Percentiles rank a stretch among this genome's conserved stretches.
These are phyloP conservation scores for Lordiphosa andalusiaca DNA, from an alignment of 2,888 invertebrate species.

Conservation along the genomic window DNA sequence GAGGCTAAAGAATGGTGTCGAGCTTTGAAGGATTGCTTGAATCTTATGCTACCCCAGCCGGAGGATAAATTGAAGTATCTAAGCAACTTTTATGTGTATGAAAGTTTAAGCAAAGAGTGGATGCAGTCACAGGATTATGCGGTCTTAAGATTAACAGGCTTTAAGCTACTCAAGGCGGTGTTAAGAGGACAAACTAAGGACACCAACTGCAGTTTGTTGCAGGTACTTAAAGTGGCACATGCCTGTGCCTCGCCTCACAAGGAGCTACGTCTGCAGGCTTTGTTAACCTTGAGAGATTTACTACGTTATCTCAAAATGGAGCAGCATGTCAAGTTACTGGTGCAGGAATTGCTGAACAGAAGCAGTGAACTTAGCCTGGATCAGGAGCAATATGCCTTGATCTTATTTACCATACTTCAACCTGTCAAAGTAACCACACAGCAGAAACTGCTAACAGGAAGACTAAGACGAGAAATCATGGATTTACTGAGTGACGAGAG, in stretches of 20 bases:
- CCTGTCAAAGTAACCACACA: constrained; percentile 22
- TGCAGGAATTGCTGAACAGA: constrained; percentile 73
- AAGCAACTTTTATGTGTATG: constrained; percentile 82
- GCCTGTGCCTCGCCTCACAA: constrained; percentile 83
- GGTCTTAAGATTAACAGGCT: constrained; percentile 82
- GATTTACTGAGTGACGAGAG: constrained; percentile 45
- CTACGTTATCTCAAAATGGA: constrained; percentile 35
- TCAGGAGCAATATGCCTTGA: constrained; percentile 84
- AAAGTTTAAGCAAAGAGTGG: constrained; percentile 34
- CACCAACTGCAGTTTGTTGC: constrained; percentile 43
- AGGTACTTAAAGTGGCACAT: constrained; percentile 77
- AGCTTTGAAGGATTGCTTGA: constrained; percentile 80
- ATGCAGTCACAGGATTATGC: constrained; percentile 76
- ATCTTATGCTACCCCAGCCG: constrained; percentile 80
- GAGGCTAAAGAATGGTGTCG: constrained; percentile 62
- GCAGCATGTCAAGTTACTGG: constrained; percentile 78
- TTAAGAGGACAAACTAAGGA: constrained; percentile 25
- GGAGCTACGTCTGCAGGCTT: constrained; percentile 82
- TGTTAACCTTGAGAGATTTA: constrained; percentile 81
- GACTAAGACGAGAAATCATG: constrained; percentile 49
- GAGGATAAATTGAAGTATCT: constrained; percentile 82
- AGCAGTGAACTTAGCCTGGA: constrained; percentile 85
- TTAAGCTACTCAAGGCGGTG: constrained; percentile 75
- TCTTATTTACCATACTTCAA: constrained; percentile 83
- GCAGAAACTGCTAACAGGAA: constrained; percentile 66